phyloP scores from a whole-genome alignment of 1,140 invertebrate species.

The Procambarus virginalis region DNA sequence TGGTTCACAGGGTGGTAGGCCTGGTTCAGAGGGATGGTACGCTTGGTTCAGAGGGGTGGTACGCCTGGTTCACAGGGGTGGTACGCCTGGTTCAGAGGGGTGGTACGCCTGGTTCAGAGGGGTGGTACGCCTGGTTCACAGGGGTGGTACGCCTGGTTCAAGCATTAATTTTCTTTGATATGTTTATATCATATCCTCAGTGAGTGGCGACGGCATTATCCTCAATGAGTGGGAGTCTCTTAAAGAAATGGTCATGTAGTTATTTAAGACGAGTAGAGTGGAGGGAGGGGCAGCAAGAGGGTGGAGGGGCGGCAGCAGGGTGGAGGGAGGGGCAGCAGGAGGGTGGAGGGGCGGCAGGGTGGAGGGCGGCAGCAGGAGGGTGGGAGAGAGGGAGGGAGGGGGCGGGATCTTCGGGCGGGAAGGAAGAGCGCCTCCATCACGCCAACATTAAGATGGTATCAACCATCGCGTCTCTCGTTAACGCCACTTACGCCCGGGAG shows the following conservation, averaged over 20 bases:
- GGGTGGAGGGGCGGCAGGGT: too few relatives aligned
- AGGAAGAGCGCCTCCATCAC: not conserved
- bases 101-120: too few relatives aligned
- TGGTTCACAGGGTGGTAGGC: too few relatives aligned
- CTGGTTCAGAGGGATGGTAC: too few relatives aligned
- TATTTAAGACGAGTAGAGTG: not conserved
- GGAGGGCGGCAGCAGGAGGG: not conserved
- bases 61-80: too few relatives aligned
- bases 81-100: too few relatives aligned
- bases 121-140: too few relatives aligned
- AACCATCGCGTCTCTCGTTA: not conserved
- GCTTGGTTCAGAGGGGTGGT: too few relatives aligned
- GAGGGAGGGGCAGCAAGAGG: not conserved
- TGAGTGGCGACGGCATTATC: not conserved
- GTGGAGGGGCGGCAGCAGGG: too few relatives aligned
- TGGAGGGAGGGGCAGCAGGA: too few relatives aligned
- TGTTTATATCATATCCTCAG: not conserved
- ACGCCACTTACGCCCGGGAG: constrained; percentile 2
- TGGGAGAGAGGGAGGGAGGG: not conserved
- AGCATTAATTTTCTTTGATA: too few relatives aligned
- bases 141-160: too few relatives aligned
- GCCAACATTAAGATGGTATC: constrained; percentile 3
- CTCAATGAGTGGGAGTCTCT: not conserved
- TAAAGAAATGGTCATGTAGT: not conserved
- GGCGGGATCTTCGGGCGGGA: not conserved